Evolutionary conservation across 2,797 vertebrate genomes (phyloP).

Genomic region (Gambusia yucatana): DNA sequence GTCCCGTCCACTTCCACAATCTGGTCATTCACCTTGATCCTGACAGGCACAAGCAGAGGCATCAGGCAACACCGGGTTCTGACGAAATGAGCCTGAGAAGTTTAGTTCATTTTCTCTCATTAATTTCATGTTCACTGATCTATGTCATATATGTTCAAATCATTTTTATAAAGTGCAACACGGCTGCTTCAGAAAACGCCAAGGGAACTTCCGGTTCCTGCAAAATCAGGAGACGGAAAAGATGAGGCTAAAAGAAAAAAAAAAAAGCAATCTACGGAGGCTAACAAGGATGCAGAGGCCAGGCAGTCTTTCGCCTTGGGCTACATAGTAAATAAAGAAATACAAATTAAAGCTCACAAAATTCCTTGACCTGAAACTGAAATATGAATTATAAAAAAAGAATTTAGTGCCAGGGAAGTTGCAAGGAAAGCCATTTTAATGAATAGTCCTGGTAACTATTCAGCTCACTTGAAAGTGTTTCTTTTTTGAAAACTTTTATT

Average conservation of each 20-base stretch:
- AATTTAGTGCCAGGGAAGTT: neutral
- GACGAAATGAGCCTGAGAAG: neutral
- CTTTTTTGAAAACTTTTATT: conserved; percentile 14
- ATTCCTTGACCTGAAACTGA: conserved; percentile 30
- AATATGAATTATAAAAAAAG: conserved; percentile 8
- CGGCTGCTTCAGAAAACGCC: conserved; percentile 14
- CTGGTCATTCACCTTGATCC: conserved; percentile 98
- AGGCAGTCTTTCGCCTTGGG: conserved; percentile 36
- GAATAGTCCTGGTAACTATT: conserved; percentile 20
- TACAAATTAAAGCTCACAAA: conserved; percentile 17
- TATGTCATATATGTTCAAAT: conserved; percentile 22
- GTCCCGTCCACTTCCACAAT: conserved; percentile 98
- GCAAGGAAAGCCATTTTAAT: conserved; percentile 5
- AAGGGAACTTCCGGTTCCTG: conserved; percentile 10
- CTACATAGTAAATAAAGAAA: conserved; percentile 32
- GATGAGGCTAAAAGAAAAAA: conserved; percentile 47
- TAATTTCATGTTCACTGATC: neutral
- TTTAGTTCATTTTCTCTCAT: neutral
- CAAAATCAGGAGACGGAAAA: conserved; percentile 54
- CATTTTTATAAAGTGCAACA: conserved; percentile 32
- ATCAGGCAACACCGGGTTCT: neutral
- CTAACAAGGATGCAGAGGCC: conserved; percentile 47
- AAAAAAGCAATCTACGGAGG: conserved; percentile 14
- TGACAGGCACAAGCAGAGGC: conserved; percentile 55
- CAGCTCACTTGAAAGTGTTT: conserved; percentile 13